A percentile compares a stretch with the other conserved stretches of the same genome.
These are phyloP conservation scores for Chrysochloris asiatica DNA, from an alignment of 2,113 vertebrate genomes.

Conservation along the genomic window DNA sequence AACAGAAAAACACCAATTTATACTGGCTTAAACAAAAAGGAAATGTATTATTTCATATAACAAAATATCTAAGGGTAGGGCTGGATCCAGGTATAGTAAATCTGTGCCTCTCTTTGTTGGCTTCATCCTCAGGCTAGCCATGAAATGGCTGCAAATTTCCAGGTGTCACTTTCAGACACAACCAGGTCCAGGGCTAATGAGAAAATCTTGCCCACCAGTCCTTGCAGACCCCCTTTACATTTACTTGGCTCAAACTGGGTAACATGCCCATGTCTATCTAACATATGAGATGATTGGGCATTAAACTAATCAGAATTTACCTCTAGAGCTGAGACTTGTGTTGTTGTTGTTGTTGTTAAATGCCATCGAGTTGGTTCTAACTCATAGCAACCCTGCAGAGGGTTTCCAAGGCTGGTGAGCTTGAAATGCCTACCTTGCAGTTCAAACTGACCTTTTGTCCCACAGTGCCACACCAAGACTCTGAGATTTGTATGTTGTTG, in stretches of 20 bases:
- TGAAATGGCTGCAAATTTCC: background rate
- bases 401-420: too few species aligned
- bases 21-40: background rate
- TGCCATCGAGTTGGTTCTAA: too few species aligned
- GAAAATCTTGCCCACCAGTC: background rate
- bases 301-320: background rate
- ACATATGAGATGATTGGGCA: background rate
- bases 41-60: slow-evolving; percentile 16
- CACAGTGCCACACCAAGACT: too few species aligned
- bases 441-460: too few species aligned
- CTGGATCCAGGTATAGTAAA: background rate
- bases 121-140: background rate
- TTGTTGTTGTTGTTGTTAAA: too few species aligned
- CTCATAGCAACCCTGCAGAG: too few species aligned
- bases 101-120: background rate
- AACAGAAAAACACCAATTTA: background rate
- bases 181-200: background rate
- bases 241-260: background rate
- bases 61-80: background rate
- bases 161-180: background rate
- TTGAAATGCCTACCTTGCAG: too few species aligned
- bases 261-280: background rate
- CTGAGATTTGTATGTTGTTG: too few species aligned
- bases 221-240: background rate
- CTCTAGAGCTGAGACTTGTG: background rate